These are phyloP conservation scores for Bufo bufo DNA, from an alignment of 2,113 vertebrate species.

Conservation along the genomic window DNA sequence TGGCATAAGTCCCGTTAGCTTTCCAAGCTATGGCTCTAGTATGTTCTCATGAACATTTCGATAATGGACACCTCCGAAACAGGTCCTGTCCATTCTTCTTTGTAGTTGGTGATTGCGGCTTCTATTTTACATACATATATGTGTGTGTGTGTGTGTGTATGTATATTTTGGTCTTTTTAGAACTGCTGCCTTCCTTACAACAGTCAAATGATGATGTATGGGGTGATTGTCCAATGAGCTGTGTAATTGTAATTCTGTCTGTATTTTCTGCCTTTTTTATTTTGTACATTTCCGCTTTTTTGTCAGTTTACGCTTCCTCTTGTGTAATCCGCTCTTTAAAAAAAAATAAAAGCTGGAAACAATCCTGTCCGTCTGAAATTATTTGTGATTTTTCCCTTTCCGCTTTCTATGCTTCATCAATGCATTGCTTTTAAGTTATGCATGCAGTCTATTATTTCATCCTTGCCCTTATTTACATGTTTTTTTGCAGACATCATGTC, in stretches of 20 bases:
- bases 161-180: background rate
- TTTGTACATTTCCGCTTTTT: background rate
- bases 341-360: constrained; percentile 12
- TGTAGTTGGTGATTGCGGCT: too few species aligned
- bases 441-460: constrained; percentile 55
- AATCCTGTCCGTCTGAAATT: constrained; percentile 21
- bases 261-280: background rate
- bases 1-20: too few species aligned
- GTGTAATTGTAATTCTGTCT: background rate
- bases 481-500: constrained; percentile 72
- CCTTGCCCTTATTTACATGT: constrained; percentile 58
- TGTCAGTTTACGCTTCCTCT: background rate
- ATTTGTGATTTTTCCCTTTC: background rate
- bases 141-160: too few species aligned
- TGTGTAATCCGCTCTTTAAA: background rate
- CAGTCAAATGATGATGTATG: background rate
- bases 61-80: too few species aligned
- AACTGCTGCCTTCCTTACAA: background rate
- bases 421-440: constrained; percentile 17
- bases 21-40: too few species aligned
- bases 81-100: too few species aligned
- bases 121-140: too few species aligned
- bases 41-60: too few species aligned
- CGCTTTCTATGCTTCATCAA: background rate
- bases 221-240: background rate